Conservation (phyloP, 2,113 vertebrate species). For the Oryzias javanicus region DNA sequence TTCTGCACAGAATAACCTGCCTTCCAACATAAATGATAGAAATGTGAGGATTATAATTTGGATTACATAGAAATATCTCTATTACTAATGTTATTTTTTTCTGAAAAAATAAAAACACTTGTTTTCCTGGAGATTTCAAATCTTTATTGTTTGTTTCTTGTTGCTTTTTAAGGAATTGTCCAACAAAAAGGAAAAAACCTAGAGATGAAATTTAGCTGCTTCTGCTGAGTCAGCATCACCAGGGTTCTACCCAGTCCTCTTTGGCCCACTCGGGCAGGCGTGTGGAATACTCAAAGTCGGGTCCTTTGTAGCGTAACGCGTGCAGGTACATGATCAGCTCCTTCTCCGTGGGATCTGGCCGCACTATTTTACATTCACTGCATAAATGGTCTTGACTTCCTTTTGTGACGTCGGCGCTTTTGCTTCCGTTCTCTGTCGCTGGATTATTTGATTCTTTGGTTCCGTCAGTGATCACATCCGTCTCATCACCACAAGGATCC, state of each 20-base stretch:
- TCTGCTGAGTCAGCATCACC: too few relatives aligned
- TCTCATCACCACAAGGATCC: background rate
- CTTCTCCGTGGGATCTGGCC: slow-evolving; percentile 85
- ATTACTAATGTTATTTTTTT: background rate
- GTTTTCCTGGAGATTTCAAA: slow-evolving; percentile 46
- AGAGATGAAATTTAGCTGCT: background rate
- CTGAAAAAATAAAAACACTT: slow-evolving; percentile 4
- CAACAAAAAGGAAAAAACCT: background rate
- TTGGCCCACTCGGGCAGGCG: slow-evolving; percentile 88
- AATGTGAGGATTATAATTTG: slow-evolving; percentile 2
- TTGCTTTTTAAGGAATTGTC: slow-evolving; percentile 19
- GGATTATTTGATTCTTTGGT: background rate
- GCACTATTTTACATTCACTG: slow-evolving; percentile 81
- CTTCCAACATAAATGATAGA: slow-evolving; percentile 16
- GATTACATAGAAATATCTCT: slow-evolving; percentile 33
- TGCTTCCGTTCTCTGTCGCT: slow-evolving; percentile 4
- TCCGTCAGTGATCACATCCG: background rate
- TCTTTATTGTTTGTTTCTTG: background rate
- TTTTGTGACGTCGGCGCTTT: background rate
- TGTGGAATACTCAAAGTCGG: slow-evolving; percentile 89
- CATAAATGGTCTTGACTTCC: slow-evolving; percentile 81
- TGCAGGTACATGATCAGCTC: slow-evolving; percentile 97
- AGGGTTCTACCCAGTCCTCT: slow-evolving; percentile 84
- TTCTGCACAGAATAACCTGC: slow-evolving; percentile 34
- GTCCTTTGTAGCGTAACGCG: slow-evolving; percentile 91